Base-by-base conservation (phyloP, 2,113 vertebrate species). In the Takifugu flavidus region DNA sequence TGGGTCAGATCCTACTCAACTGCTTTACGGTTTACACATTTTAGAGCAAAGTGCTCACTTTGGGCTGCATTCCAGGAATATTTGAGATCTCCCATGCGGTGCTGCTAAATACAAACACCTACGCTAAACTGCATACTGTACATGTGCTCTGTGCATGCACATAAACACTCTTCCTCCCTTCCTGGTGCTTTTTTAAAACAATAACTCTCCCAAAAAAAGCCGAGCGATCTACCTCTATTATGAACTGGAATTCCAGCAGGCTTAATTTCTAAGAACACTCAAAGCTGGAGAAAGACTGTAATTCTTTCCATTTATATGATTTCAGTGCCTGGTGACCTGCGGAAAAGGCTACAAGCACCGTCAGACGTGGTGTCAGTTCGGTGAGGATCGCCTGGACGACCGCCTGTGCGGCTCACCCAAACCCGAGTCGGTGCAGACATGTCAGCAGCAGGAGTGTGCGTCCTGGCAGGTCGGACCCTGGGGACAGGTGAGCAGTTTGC, bases 391-490 rank as follows among this genome's bases (percentile, higher is more conserved):
- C 8, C 63, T 97, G 6, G 93, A 92, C 0, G 95, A 99, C 79
- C 84, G 86, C 26, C 91, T 93, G 56, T 99, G 97, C 1, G 90
- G 94, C 56, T 83, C 91, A 13, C 84, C 89, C 0, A 97, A 98
- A 85, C 97, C 96, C 0, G 92, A 93, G 59, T 94, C 95, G 0
- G 91, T 93, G 67, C 94, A 95, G 85, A 72, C 78, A 0, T 99
- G 97, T 85, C 95, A 95, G 80, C 95, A 96, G 77, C 95, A 94
- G 77, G 96, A 98, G 69, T 99, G 96, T 82, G 95, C 97, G 3
- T 93, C 95, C 31, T 99, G 97, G 97, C 95, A 99, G 90, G 94
- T 96, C 13, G 97, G 96, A 67, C 92, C 93, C 0, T 99, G 96
- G 97, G 95, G 96, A 77, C 95, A 96, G 94, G 97, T 99, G 92